These are phyloP conservation scores for Cotesia glomerata DNA, from an alignment of 1,140 invertebrate genomes.

Conservation along the genomic window DNA sequence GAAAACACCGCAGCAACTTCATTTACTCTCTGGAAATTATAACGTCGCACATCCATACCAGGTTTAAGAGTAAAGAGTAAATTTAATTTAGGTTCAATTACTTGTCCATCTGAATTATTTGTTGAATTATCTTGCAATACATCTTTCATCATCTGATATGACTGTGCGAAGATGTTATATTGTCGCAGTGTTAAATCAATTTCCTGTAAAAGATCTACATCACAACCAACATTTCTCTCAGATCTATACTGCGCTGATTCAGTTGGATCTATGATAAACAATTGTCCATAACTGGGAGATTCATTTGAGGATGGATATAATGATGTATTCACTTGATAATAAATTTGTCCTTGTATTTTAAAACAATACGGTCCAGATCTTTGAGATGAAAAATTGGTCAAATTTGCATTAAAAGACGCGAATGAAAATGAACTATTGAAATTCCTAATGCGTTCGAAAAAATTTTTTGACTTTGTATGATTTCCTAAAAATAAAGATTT, in stretches of 20 bases:
- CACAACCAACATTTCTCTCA: neutral
- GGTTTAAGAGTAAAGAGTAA: constrained; percentile 13
- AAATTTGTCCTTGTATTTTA: constrained; percentile 16
- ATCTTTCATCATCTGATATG: constrained; percentile 19
- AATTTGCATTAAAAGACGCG: constrained; percentile 24
- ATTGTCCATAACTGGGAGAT: constrained; percentile 7
- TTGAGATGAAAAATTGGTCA: constrained; percentile 2
- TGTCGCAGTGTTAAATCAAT: constrained; percentile 1
- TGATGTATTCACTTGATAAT: neutral
- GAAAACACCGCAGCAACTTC: constrained; percentile 23
- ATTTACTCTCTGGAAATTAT: constrained; percentile 15
- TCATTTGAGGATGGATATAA: neutral
- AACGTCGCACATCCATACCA: neutral
- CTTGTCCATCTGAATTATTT: neutral
- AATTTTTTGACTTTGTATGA: constrained; percentile 8
- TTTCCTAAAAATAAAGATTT: constrained; percentile 10
- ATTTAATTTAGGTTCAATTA: constrained; percentile 12
- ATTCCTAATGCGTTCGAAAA: constrained; percentile 22
- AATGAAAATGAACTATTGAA: constrained; percentile 16
- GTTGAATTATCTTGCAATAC: neutral
- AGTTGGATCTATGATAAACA: constrained; percentile 4
- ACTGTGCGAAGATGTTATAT: constrained; percentile 8
- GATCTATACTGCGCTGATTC: neutral
- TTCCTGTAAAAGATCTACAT: neutral
- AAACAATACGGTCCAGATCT: constrained; percentile 16